Evolutionary conservation across 2,797 vertebrate species (phyloP), one percentile per base, ranked within the genome.

Genomic region (Diplodus sargus): DNA sequence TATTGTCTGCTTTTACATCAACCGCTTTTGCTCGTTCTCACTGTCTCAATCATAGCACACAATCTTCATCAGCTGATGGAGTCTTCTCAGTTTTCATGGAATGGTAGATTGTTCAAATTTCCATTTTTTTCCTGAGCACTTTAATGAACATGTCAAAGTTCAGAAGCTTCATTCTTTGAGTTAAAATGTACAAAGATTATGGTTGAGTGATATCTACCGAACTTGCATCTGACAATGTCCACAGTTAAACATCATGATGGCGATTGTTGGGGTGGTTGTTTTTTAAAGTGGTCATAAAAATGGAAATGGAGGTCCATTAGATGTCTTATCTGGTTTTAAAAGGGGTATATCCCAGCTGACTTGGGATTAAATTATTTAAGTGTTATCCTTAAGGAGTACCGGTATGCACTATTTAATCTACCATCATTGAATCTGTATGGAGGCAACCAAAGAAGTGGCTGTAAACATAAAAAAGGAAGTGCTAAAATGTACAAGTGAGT

Each of bases 381-480:
- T 23, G 5, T 53, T 72, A 15, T 60, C 15, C 12, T 12, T 30
- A 10, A 47, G 16, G 13, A 20, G 18, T n/a, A n/a, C n/a, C n/a
- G n/a, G n/a, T 45, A 47, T 56, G 1, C 20, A 54, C 1, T 47
- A 6, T 63, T 73, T 45, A 7, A 23, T 75, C 17, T 58, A 28
- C 51, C 9, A 17, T 15, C 15, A n/a, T n/a, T 18, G 23, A 57
- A 39, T 34, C 39, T 43, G 58, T 25, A 2, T n/a, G 13, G 20
- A 18, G 42, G 57, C 22, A 43, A n/a, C 4, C 53, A 25, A n/a
- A 53, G 53, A 68, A 42, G 49, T 49, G 7, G 22, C 11, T 6
- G 61, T 49, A 63, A 51, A 77, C 34, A 28, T 47, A 54, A 60
- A 9, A 75, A 54, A 60, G 30, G 28, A 51, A 49, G 8, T 34